Evolutionary conservation across 1,140 invertebrate species (phyloP).

Genomic region (Drosophila albomicans): DNA sequence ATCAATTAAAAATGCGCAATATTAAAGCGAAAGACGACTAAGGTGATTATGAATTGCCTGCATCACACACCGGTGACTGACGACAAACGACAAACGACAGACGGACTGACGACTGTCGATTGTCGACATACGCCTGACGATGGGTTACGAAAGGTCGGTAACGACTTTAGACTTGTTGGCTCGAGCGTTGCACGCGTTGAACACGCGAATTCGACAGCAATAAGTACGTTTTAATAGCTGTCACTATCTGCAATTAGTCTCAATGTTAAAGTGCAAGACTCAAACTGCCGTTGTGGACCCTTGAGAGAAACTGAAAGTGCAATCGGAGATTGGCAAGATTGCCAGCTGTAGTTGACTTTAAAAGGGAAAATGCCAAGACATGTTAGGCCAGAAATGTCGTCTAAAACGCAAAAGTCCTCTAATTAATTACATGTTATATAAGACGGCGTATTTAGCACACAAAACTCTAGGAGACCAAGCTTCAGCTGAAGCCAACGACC

Average conservation of each 20-base stretch:
- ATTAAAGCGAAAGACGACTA: constrained; percentile 40
- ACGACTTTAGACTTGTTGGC: constrained; percentile 1
- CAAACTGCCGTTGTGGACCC: not conserved
- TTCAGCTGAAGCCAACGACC: constrained; percentile 47
- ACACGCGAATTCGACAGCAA: not conserved
- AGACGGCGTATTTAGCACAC: constrained; percentile 49
- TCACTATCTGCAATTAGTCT: constrained; percentile 3
- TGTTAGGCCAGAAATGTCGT: constrained; percentile 49
- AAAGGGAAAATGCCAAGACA: constrained; percentile 58
- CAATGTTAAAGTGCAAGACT: constrained; percentile 5
- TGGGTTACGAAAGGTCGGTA: constrained; percentile 3
- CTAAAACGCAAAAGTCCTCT: constrained; percentile 48
- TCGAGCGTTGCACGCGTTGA: not conserved
- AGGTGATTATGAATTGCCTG: constrained; percentile 51
- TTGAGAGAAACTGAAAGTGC: constrained; percentile 60
- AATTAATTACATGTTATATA: constrained; percentile 81
- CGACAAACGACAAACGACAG: not conserved
- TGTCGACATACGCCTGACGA: not conserved
- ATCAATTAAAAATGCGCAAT: constrained; percentile 63
- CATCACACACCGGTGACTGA: constrained; percentile 21
- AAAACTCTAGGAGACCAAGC: constrained; percentile 35
- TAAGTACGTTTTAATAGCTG: not conserved
- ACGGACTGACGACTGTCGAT: no score
- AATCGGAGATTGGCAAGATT: not conserved
- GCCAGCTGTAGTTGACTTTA: not conserved